Conservation (phyloP, 2,113 vertebrate genomes). For the Pachyramphus minor region DNA sequence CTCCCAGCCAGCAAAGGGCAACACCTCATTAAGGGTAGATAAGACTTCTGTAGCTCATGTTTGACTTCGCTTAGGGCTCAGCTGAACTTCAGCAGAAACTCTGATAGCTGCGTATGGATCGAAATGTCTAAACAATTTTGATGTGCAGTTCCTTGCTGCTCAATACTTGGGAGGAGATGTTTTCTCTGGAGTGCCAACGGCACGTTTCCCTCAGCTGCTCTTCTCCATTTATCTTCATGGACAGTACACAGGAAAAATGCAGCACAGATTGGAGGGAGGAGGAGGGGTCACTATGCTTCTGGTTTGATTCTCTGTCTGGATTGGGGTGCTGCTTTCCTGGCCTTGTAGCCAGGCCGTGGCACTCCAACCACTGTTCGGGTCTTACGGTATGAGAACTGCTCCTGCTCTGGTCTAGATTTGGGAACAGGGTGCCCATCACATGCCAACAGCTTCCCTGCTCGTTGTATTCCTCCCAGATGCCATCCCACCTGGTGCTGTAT, state of each 20-base stretch:
- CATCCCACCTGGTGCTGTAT: neutral
- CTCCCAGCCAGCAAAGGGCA: neutral
- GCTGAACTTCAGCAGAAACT: neutral
- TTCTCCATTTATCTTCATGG: neutral
- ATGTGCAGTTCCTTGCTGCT: neutral
- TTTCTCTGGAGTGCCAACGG: neutral
- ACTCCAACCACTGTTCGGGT: neutral
- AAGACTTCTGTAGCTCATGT: neutral
- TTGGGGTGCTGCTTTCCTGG: neutral
- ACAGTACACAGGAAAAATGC: neutral
- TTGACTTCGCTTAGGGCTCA: neutral
- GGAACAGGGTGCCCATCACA: accelerated
- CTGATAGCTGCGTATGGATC: neutral
- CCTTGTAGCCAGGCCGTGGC: accelerated
- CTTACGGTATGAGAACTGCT: neutral
- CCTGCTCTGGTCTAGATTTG: neutral
- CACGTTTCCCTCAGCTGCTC: neutral
- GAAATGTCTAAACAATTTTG: neutral
- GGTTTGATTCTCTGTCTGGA: neutral
- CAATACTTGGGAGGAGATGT: neutral
- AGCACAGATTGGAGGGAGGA: neutral
- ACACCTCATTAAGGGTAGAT: neutral
- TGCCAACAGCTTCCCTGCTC: neutral
- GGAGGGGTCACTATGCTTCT: accelerated
- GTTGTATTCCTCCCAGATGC: accelerated